Conservation (phyloP, 1,140 invertebrate species). For the Drosophila asahinai region DNA sequence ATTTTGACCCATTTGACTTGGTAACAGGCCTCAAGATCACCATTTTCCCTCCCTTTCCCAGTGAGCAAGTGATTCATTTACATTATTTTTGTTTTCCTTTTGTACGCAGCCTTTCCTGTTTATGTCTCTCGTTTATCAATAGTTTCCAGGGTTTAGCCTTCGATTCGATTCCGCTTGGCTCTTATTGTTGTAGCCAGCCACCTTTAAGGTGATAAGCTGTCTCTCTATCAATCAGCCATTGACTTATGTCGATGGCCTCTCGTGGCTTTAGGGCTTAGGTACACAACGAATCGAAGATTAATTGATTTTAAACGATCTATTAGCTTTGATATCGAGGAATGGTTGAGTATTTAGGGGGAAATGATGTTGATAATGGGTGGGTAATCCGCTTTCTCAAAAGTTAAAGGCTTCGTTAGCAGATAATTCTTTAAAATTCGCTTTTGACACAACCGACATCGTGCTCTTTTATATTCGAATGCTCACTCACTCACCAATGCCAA, state of each 20-base stretch:
- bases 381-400: too few relatives aligned
- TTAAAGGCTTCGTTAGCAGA: neutral
- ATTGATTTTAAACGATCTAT: slow-evolving; percentile 49
- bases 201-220: slow-evolving; percentile 32
- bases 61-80: slow-evolving; percentile 15
- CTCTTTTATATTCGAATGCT: slow-evolving; percentile 29
- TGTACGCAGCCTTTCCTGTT: slow-evolving; percentile 28
- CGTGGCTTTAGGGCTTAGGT: slow-evolving; percentile 33
- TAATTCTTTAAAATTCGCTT: slow-evolving; percentile 4
- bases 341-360: neutral
- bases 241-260: slow-evolving; percentile 50
- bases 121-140: slow-evolving; percentile 19
- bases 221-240: slow-evolving; percentile 56
- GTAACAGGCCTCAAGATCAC: slow-evolving; percentile 25
- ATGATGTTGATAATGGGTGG: neutral
- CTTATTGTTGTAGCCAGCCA: slow-evolving; percentile 12
- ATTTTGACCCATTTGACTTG: slow-evolving; percentile 36
- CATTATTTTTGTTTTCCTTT: neutral
- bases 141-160: slow-evolving; percentile 34
- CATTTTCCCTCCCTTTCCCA: neutral
- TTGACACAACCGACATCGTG: neutral
- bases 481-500: slow-evolving; percentile 37
- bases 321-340: slow-evolving; percentile 1
- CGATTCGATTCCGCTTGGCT: slow-evolving; percentile 5
- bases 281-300: slow-evolving; percentile 35